Evolutionary conservation across 1,140 invertebrate species (phyloP).

Genomic region (Dinoponera quadriceps): DNA sequence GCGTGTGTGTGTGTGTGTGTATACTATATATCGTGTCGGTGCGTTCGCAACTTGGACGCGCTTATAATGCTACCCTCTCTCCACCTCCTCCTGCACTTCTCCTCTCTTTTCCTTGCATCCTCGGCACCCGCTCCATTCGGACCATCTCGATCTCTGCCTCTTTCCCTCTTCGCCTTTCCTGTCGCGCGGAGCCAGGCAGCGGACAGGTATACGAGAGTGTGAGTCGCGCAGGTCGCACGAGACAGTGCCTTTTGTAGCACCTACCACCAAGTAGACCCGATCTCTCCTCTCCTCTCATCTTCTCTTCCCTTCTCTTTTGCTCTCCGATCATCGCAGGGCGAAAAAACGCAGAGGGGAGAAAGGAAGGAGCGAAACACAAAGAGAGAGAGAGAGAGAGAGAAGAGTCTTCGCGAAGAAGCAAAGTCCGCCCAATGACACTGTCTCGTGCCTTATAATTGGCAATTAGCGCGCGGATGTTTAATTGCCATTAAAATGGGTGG

Average conservation of each 20-base stretch:
- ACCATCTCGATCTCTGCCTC: conserved; percentile 41
- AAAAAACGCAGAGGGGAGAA: background rate
- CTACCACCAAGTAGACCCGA: conserved; percentile 58
- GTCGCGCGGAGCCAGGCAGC: conserved; percentile 10
- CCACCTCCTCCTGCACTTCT: conserved; percentile 21
- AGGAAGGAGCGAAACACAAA: background rate
- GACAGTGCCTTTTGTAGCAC: conserved; percentile 66
- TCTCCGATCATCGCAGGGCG: background rate
- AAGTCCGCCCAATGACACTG: conserved; percentile 71
- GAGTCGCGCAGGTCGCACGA: conserved; percentile 57
- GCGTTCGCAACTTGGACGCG: conserved; percentile 59
- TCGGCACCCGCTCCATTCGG: conserved; percentile 49
- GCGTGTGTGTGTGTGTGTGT: background rate
- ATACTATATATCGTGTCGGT: conserved; percentile 28
- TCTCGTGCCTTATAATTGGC: conserved; percentile 83
- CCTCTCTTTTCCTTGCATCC: conserved; percentile 70
- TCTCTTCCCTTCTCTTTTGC: conserved; percentile 49
- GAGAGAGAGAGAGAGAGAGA: conserved; percentile 21
- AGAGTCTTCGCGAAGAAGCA: conserved; percentile 43
- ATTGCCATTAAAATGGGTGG: conserved; percentile 82
- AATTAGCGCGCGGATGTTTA: conserved; percentile 85
- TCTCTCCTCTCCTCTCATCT: conserved; percentile 69
- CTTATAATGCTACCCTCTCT: conserved; percentile 65
- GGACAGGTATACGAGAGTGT: conserved; percentile 64
- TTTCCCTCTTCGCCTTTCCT: conserved; percentile 2